Percentiles rank a stretch among this genome's conserved stretches.
These are phyloP conservation scores for Leptatherina wallacei DNA, from an alignment of 2,797 vertebrate genomes.

Conservation along the genomic window DNA sequence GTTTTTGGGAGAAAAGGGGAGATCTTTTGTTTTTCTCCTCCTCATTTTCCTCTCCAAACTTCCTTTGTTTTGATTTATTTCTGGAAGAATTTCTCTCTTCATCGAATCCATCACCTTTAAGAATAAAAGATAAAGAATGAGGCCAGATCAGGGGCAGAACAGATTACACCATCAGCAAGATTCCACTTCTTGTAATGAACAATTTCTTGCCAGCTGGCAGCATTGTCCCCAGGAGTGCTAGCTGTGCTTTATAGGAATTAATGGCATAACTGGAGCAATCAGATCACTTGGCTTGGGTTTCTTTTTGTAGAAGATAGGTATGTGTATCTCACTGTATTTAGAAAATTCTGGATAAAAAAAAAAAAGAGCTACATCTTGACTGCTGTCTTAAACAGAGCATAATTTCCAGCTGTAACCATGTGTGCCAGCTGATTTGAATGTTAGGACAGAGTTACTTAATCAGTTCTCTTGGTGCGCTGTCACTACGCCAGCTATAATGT, in stretches of 20 bases:
- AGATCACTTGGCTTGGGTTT: conserved; percentile 48
- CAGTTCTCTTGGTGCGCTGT: conserved; percentile 46
- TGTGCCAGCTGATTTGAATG: conserved; percentile 49
- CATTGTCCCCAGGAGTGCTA: conserved; percentile 18
- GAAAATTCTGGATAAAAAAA: not conserved
- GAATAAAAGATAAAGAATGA: conserved; percentile 19
- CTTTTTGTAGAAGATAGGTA: conserved; percentile 19
- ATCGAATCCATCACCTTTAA: conserved; percentile 49
- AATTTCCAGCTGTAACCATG: conserved; percentile 3
- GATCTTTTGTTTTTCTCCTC: conserved; percentile 60
- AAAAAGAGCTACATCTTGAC: not conserved
- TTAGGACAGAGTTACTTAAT: conserved; percentile 38
- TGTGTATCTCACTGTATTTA: conserved; percentile 22
- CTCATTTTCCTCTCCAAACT: conserved; percentile 52
- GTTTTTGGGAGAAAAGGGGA: conserved; percentile 28
- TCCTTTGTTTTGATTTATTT: conserved; percentile 66
- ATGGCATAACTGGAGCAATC: conserved; percentile 37
- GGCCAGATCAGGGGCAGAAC: not conserved
- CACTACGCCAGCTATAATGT: conserved; percentile 48
- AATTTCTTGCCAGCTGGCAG: conserved; percentile 71
- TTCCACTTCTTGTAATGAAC: conserved; percentile 65
- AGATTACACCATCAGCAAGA: conserved; percentile 53
- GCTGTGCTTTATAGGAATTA: conserved; percentile 55
- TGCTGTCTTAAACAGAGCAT: not conserved
- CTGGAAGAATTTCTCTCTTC: conserved; percentile 52